Conservation (phyloP, 2,797 vertebrate species). For the Epinephelus malabaricus region DNA sequence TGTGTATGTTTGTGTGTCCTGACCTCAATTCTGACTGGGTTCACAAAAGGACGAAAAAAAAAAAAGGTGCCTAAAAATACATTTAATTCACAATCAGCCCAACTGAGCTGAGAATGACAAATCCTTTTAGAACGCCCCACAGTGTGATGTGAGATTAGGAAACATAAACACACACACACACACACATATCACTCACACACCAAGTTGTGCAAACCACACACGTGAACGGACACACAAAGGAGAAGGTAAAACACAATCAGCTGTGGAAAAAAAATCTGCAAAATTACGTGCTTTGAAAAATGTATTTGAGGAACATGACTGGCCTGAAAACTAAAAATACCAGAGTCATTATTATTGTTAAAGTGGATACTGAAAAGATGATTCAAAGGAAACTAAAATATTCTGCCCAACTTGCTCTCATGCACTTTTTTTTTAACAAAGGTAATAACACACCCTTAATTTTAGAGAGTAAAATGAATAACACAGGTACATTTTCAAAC, state of each 20-base stretch:
- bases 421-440: constrained; percentile 7
- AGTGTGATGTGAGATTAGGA: constrained; percentile 75
- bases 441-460: constrained; percentile 4
- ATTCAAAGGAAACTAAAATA: constrained; percentile 20
- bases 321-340: constrained; percentile 34
- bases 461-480: not conserved
- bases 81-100: constrained; percentile 79
- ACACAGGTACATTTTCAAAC: not conserved
- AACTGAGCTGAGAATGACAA: constrained; percentile 76
- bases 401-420: not conserved
- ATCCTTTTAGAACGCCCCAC: constrained; percentile 70
- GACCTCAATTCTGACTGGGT: constrained; percentile 83
- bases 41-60: constrained; percentile 68
- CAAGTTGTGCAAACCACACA: constrained; percentile 30
- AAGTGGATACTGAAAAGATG: constrained; percentile 28
- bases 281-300: constrained; percentile 16
- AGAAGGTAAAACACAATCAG: constrained; percentile 42
- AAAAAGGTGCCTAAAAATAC: constrained; percentile 82
- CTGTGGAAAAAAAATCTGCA: constrained; percentile 36
- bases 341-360: constrained; percentile 5
- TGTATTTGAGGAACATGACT: not conserved
- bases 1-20: constrained; percentile 74
- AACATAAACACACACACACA: constrained; percentile 52
- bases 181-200: not conserved
- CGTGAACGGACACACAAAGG: constrained; percentile 29